A percentile compares a stretch with the other conserved stretches of the same genome.
phyloP scores from a whole-genome alignment of 37 sponge, comb jelly and placozoan genomes.

The Aplysina aerophoba region DNA sequence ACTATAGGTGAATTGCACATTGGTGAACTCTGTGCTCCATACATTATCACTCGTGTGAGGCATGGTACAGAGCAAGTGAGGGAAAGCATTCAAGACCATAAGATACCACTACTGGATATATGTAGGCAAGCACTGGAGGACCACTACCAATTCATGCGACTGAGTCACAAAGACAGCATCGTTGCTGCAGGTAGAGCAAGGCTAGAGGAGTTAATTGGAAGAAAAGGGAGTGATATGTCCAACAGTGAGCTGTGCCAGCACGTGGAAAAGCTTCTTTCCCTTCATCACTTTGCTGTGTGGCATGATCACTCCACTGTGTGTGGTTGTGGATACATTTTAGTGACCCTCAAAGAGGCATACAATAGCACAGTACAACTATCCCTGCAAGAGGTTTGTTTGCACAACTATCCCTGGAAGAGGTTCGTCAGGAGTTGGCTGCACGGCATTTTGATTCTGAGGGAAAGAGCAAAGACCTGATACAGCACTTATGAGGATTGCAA shows the following conservation, averaged over 20 bases:
- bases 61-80: constrained; percentile 4
- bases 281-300: constrained; percentile 6
- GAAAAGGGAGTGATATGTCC: background rate
- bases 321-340: background rate
- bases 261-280: background rate
- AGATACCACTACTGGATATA: constrained; percentile 26
- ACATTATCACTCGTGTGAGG: background rate
- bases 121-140: constrained; percentile 3
- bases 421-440: background rate
- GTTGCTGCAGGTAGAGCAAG: background rate
- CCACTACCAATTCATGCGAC: background rate
- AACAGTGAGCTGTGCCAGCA: background rate
- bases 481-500: background rate
- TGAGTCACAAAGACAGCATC: background rate
- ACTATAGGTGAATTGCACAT: constrained; percentile 17
- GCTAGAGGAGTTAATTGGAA: background rate
- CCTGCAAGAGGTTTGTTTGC: too few relatives aligned
- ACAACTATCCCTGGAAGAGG: background rate
- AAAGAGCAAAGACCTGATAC: background rate
- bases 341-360: background rate
- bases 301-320: constrained; percentile 7
- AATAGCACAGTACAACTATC: background rate
- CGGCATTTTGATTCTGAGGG: background rate
- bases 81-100: background rate
- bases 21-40: constrained; percentile 35